Evolutionary conservation across 2,888 invertebrate species (phyloP), one percentile per base, ranked within the genome.

Genomic region (Cryptosula pallasiana): DNA sequence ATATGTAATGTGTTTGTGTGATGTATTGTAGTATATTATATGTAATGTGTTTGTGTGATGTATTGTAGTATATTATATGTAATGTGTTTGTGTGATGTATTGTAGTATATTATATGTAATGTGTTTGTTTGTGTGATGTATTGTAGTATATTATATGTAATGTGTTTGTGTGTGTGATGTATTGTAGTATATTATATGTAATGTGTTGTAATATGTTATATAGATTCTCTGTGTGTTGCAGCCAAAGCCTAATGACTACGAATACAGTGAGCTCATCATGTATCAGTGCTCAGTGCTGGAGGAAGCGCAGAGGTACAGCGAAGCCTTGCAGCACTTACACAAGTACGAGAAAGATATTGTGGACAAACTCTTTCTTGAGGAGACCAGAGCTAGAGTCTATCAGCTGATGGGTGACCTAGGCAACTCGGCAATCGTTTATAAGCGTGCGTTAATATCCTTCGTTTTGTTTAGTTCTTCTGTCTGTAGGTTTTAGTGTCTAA

Each of bases 261-360:
- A 99, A 84, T 94, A 97, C 86, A 96, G 97, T 82, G 99, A 99
- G 85, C 87, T 99, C 80, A 87, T 99, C 72, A 87, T 99, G 25
- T 99, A 99, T 86, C 96, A 99, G 87, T 96, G 95, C 86, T 90
- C 94, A 90, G 94, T 99, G 72, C 89, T 99, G 76, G 76, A 94
- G 76, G 98, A 99, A 86, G 93, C 95, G 0, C 94, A 93, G 32
- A 92, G 93, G 81, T 88, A 90, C 77, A 90, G 80, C 75, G 91
- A 92, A 78, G 98, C 98, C 1, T 86, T 99, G 74, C 90, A 90
- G 77, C 96, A 97, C 87, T 88, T 99, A 80, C 90, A 91, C 77
- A 90, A 91, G 82, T 92, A 94, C 85, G 91, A 93, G 82, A 88
- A 89, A 77, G 92, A 94, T 87, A 97, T 99, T 82, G 91, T 93